Evolutionary conservation across 2,797 vertebrate genomes (phyloP), one percentile per base, ranked within the genome.

Genomic region (Crocidura indochinensis): DNA sequence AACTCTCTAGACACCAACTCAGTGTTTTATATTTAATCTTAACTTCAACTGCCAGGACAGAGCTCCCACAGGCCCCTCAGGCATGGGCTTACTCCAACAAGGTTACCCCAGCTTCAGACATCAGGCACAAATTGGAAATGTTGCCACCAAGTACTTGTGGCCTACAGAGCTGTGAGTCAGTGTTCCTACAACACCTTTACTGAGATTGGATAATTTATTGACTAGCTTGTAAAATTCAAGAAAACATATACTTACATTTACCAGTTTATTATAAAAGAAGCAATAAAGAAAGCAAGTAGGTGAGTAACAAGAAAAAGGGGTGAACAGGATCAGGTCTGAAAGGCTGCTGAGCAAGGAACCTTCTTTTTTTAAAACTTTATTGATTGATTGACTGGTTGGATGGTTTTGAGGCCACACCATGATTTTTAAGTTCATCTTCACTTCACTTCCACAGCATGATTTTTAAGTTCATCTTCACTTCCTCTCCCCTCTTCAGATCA

Each of bases 171-270:
- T 89, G 24, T 38, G 51, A 87, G 51, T 26, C 20, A 14, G 19
- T 19, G 1, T 82, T 81, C 78, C 44, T 51, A 87, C 19, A 87
- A 82, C 29, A 3, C 4, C 17, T 29, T 44, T 87, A 2, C 1
- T 82, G 19, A 64, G 65, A 26, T 71, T 76, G 49, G 3, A 82
- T 17, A 71, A 65, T 87, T 92, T 76, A 60, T 19, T 82, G 24
- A 51, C 20, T 26, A 29, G 26, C 14, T 69, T 44, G 49, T n/a
- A 81, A 76, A 87, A 92, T 26, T 87, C 26, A 19, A 10, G 67
- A 44, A 82, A 82, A 71, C 6, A 71, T 26, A 62, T 20, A n/a
- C 14, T 92, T 75, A 82, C 10, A 44, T 92, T 87, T 76, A 44
- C 15, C 20, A n/a, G 19, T 38, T 38, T 38, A 71, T 82, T 92